phyloP scores from a whole-genome alignment of 1,140 invertebrate genomes.

The Polyergus mexicanus region DNA sequence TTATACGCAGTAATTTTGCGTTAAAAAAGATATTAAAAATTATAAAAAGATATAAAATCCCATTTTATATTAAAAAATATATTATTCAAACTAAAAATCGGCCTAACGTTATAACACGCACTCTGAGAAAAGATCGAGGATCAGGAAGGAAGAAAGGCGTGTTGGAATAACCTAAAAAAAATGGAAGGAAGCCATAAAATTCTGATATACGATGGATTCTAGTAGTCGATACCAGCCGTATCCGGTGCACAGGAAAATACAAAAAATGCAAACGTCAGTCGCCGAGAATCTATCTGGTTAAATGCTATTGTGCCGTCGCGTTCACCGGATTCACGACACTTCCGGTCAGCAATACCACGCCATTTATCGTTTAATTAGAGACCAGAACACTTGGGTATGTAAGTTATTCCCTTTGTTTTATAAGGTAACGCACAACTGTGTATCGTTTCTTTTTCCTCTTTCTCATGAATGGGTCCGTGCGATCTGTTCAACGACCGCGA shows the following conservation, averaged over 20 bases:
- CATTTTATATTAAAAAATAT: not conserved
- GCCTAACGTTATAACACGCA: too few relatives aligned
- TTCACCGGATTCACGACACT: slow-evolving; percentile 64
- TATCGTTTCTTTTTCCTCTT: not conserved
- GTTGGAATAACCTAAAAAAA: slow-evolving; percentile 17
- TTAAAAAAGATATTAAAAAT: not conserved
- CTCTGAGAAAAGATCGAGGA: slow-evolving; percentile 38
- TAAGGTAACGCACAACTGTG: not conserved
- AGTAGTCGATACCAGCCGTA: slow-evolving; percentile 60
- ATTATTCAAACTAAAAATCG: not conserved
- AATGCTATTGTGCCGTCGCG: slow-evolving; percentile 61
- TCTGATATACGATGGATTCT: slow-evolving; percentile 64
- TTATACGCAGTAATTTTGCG: not conserved
- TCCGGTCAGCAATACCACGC: slow-evolving; percentile 59
- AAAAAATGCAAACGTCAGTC: slow-evolving; percentile 67
- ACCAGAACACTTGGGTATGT: slow-evolving; percentile 52
- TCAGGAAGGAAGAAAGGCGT: not conserved
- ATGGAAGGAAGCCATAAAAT: slow-evolving; percentile 68
- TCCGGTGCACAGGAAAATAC: slow-evolving; percentile 59
- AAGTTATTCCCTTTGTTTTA: slow-evolving; percentile 50
- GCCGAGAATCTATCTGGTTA: slow-evolving; percentile 55
- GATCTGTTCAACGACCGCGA: slow-evolving; percentile 54
- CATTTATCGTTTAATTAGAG: slow-evolving; percentile 74
- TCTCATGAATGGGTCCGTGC: slow-evolving; percentile 23
- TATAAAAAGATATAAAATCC: not conserved